phyloP scores from a whole-genome alignment of 2,888 invertebrate genomes.

The Yponomeuta evonymella region DNA sequence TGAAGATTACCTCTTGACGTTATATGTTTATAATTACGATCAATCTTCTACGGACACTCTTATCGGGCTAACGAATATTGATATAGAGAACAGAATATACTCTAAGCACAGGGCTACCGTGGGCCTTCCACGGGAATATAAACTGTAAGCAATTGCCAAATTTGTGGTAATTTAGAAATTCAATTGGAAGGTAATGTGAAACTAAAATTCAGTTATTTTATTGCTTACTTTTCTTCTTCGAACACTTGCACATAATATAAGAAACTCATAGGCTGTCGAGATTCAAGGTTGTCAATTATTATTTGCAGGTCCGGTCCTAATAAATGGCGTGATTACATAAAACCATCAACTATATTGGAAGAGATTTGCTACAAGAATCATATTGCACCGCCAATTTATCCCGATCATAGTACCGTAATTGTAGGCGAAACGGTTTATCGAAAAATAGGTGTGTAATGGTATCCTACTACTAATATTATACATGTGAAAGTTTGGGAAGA shows the following conservation, averaged over 20 bases:
- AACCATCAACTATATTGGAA: constrained; percentile 83
- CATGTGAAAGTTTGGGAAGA: no score
- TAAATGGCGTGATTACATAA: constrained; percentile 85
- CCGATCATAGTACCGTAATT: constrained; percentile 37
- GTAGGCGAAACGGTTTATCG: not conserved
- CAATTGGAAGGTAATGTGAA: no score
- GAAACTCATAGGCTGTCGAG: no score
- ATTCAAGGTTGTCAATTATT: not conserved
- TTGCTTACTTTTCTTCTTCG: no score
- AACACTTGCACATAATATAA: no score
- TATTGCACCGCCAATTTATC: constrained; percentile 40
- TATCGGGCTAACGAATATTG: not conserved
- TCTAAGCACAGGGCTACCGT: not conserved
- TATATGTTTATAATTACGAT: not conserved
- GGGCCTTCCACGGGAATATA: not conserved
- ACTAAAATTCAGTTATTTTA: no score
- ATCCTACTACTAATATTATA: no score
- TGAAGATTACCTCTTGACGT: not conserved
- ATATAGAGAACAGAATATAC: not conserved
- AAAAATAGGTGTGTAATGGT: not conserved
- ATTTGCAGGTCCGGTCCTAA: constrained; percentile 75
- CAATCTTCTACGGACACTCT: not conserved
- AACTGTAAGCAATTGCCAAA: not conserved
- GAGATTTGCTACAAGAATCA: constrained; percentile 82
- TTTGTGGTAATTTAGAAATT: not conserved